Base-by-base conservation (phyloP, 2,888 invertebrate genomes). In the Calameuta filiformis region DNA sequence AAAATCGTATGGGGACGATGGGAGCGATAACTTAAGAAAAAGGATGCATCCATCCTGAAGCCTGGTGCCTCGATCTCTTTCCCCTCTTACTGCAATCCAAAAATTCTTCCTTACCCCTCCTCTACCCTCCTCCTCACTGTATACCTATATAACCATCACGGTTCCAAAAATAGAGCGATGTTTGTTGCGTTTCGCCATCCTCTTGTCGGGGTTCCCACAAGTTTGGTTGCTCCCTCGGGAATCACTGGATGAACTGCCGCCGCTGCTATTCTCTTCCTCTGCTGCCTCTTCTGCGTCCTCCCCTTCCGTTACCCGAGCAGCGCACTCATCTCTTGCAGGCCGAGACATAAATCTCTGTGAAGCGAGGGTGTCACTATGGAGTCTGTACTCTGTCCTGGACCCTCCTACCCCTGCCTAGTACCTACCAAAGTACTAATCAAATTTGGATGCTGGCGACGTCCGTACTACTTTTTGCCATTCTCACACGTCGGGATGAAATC, bases 11-110 rank as follows among this genome's bases (percentile, higher is more conserved):
- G 30, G 56, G 75, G 85, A 84, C 83, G 79, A 76, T 82, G 75
- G 80, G n/a, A 30, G 83, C 83, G 85, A 89, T 90, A 90, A 90
- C 87, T 91, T 87, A 90, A 83, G 86, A 85, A 83, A 89, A 91
- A 90, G 90, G 90, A 90, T 89, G 85, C 90, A 90, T 90, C 86
- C 86, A 90, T 89, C 86, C 87, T 85, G 81, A 35, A 69, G 75
- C 56, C 75, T 80, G 79, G 79, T 79, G 81, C 83, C 71, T 33
- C 69, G 69, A 35, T 76, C 35, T 75, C 74, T 68, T 33, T n/a
- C 40, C 77, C 73, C 79, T 30, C 33, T 33, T 40, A 15, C 15
- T 40, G 15, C 40, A 15, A 40, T 40, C 40, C 40, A 15, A 40
- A 40, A 40, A 15, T 40, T 40, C 73, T 40, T 56, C 73, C 77